These are phyloP conservation scores for Trichomalopsis sarcophagae DNA, from an alignment of 1,140 invertebrate species.

Conservation along the genomic window DNA sequence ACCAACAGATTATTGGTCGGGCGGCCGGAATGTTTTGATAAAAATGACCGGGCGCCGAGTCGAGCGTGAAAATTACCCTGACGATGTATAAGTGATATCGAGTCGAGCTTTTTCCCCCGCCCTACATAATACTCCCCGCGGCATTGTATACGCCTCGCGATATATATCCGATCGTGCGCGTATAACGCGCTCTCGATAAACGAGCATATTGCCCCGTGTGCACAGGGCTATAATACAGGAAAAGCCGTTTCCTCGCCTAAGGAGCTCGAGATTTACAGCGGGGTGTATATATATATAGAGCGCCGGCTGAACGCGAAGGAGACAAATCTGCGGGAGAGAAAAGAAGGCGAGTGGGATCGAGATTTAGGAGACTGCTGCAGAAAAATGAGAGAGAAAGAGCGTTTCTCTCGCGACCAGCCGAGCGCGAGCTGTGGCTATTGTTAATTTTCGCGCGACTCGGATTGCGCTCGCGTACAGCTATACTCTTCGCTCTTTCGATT, in stretches of 20 bases:
- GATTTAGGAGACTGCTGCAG: not conserved
- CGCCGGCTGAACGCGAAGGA: not conserved
- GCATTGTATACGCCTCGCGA: not conserved
- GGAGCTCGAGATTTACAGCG: not conserved
- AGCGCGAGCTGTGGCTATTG: not conserved
- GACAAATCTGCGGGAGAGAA: not conserved
- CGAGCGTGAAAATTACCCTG: not conserved
- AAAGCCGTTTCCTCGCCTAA: not conserved
- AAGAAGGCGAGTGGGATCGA: not conserved
- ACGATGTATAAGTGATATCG: not conserved
- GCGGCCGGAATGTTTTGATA: not conserved
- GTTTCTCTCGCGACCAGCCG: not conserved
- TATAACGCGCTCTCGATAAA: not conserved
- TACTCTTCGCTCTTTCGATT: not conserved
- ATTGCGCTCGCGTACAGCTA: not conserved
- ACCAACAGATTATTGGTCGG: constrained; percentile 38
- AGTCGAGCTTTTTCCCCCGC: too few species aligned
- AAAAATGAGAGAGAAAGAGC: not conserved
- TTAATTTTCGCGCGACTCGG: constrained; percentile 2
- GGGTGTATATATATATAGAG: not conserved
- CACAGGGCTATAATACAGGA: not conserved
- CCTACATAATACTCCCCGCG: too few species aligned
- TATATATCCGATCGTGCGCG: not conserved
- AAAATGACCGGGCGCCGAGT: not conserved
- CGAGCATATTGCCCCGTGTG: not conserved